Evolutionary conservation across 2,113 vertebrate genomes (phyloP).

Genomic region (Labeo rohita): DNA sequence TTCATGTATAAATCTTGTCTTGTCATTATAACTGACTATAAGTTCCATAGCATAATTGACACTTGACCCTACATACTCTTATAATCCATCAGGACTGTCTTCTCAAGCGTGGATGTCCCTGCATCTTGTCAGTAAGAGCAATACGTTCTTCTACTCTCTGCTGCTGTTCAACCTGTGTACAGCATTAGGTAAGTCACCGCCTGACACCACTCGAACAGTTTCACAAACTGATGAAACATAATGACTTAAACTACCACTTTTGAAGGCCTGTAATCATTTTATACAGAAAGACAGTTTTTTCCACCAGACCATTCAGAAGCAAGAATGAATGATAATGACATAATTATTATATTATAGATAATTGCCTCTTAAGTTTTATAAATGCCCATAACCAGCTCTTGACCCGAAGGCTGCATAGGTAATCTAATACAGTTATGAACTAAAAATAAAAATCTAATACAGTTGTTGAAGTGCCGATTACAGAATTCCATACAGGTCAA

Average conservation of each 20-base stretch:
- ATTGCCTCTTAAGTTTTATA: background rate
- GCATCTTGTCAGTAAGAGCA: constrained; percentile 86
- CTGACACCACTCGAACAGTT: background rate
- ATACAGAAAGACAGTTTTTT: background rate
- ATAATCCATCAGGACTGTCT: constrained; percentile 66
- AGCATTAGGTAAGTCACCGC: constrained; percentile 82
- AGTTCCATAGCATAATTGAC: background rate
- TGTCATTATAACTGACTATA: background rate
- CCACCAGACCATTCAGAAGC: background rate
- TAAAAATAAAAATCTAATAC: no score
- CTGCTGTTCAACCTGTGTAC: constrained; percentile 90
- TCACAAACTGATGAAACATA: background rate
- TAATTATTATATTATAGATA: constrained; percentile 1
- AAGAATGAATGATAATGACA: background rate
- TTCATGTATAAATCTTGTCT: background rate
- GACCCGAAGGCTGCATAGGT: background rate
- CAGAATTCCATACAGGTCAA: no score
- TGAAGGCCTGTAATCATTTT: background rate
- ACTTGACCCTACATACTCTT: background rate
- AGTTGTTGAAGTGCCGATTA: no score
- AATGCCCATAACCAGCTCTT: background rate
- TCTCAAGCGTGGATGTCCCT: constrained; percentile 80
- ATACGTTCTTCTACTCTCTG: constrained; percentile 85
- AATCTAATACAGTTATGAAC: background rate
- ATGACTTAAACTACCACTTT: background rate